phyloP scores from a whole-genome alignment of 2,113 vertebrate species.

The Hemicordylus capensis region DNA sequence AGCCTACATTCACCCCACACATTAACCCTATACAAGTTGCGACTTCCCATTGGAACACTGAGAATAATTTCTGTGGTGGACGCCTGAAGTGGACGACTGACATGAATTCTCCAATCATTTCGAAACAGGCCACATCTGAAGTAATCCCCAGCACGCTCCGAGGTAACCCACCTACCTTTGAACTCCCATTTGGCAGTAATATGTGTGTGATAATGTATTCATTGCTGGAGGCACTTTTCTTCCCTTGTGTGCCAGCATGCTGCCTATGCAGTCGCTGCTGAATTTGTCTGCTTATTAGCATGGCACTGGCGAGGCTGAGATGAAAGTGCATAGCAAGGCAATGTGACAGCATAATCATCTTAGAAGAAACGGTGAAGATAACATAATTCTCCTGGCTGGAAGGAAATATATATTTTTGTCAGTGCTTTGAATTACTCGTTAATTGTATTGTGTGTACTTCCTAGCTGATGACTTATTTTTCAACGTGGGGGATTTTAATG shows the following conservation, averaged over 20 bases:
- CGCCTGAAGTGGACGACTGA: not conserved
- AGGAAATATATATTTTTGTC: constrained; percentile 25
- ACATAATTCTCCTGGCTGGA: constrained; percentile 46
- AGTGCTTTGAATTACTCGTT: constrained; percentile 48
- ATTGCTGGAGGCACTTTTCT: not conserved
- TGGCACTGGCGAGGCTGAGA: constrained; percentile 40
- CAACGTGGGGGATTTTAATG: not conserved
- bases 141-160: not conserved
- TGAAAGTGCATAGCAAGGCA: constrained; percentile 59
- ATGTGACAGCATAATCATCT: constrained; percentile 61
- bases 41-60: not conserved
- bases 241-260: constrained; percentile 31
- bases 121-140: not conserved
- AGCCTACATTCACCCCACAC: no score
- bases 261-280: constrained; percentile 26
- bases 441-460: constrained; percentile 18
- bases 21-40: not conserved
- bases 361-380: constrained; percentile 45
- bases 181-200: constrained; percentile 7
- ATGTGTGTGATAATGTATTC: constrained; percentile 12
- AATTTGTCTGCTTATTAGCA: constrained; percentile 44
- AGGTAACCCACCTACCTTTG: not conserved
- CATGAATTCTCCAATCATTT: not conserved
- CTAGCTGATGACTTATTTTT: constrained; percentile 24
- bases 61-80: not conserved